phyloP scores from a whole-genome alignment of 2,888 invertebrate species.

The Noctua janthina region DNA sequence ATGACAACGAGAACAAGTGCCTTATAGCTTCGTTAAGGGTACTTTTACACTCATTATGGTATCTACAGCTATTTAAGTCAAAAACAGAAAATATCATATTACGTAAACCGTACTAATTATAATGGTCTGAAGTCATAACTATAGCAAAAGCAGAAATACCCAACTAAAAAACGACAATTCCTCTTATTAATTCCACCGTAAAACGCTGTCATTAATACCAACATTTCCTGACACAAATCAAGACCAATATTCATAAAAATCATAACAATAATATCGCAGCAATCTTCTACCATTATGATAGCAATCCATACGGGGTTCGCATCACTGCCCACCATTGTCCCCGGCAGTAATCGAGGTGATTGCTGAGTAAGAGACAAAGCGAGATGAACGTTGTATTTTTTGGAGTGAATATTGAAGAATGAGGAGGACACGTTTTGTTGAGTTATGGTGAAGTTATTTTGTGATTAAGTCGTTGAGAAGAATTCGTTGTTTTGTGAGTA shows the following conservation, averaged over 20 bases:
- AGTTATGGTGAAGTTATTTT: neutral
- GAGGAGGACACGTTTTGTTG: neutral
- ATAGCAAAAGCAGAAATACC: neutral
- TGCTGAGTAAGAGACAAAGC: slow-evolving; percentile 33
- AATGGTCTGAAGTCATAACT: too few relatives aligned
- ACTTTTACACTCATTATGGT: too few relatives aligned
- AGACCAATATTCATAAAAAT: slow-evolving; percentile 37
- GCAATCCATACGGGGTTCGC: slow-evolving; percentile 13
- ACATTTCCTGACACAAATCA: slow-evolving; percentile 18
- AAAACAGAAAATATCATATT: too few relatives aligned
- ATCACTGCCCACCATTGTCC: slow-evolving; percentile 24
- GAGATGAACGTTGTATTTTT: slow-evolving; percentile 18
- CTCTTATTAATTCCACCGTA: neutral
- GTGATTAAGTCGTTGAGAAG: neutral
- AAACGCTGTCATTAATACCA: neutral
- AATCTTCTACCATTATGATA: slow-evolving; percentile 25
- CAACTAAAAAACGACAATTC: neutral
- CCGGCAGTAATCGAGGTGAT: slow-evolving; percentile 33
- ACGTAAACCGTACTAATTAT: too few relatives aligned
- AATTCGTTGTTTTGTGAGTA: too few relatives aligned
- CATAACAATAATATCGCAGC: slow-evolving; percentile 36
- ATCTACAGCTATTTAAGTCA: too few relatives aligned
- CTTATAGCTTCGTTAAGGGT: too few relatives aligned
- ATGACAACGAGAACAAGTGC: too few relatives aligned
- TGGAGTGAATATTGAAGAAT: slow-evolving; percentile 4